Percentiles rank a stretch among this genome's conserved stretches.
Evolutionary conservation across 2,888 invertebrate genomes (phyloP).

Genomic region (Dione juno): DNA sequence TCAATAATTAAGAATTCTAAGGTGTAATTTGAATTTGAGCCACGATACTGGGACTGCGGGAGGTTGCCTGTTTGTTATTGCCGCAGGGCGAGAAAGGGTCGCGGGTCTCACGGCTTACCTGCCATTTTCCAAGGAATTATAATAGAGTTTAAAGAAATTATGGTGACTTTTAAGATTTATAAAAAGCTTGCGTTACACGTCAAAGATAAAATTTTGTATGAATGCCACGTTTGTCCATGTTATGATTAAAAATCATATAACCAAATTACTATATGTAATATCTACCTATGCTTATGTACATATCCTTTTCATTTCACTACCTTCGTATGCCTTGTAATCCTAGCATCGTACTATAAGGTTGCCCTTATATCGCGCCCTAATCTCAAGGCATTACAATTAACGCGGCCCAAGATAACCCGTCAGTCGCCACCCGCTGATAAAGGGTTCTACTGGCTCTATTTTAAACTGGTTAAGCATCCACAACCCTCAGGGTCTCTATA

Average conservation of each 20-base stretch:
- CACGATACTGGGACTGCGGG: constrained; percentile 72
- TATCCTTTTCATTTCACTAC: constrained; percentile 32
- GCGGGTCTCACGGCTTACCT: constrained; percentile 65
- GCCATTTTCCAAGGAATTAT: constrained; percentile 74
- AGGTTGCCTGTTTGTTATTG: constrained; percentile 82
- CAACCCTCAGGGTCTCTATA: constrained; percentile 80
- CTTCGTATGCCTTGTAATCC: constrained; percentile 62
- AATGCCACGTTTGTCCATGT: background rate
- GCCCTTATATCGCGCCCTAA: constrained; percentile 75
- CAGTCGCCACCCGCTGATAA: constrained; percentile 81
- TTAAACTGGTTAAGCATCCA: constrained; percentile 80
- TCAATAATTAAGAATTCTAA: constrained; percentile 84
- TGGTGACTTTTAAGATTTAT: constrained; percentile 55
- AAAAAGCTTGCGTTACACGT: background rate
- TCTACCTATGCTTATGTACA: constrained; percentile 18
- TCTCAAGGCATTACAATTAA: constrained; percentile 82
- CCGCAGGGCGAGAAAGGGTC: constrained; percentile 75
- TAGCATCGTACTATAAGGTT: constrained; percentile 49
- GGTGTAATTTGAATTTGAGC: constrained; percentile 83
- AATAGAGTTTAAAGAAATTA: constrained; percentile 67
- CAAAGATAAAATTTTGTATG: background rate
- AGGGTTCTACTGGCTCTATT: constrained; percentile 75
- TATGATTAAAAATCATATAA: background rate
- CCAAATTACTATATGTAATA: background rate
- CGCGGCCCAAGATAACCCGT: constrained; percentile 80